These are phyloP conservation scores for Poeciliopsis infans DNA, from an alignment of 2,797 vertebrate species.

Conservation along the genomic window DNA sequence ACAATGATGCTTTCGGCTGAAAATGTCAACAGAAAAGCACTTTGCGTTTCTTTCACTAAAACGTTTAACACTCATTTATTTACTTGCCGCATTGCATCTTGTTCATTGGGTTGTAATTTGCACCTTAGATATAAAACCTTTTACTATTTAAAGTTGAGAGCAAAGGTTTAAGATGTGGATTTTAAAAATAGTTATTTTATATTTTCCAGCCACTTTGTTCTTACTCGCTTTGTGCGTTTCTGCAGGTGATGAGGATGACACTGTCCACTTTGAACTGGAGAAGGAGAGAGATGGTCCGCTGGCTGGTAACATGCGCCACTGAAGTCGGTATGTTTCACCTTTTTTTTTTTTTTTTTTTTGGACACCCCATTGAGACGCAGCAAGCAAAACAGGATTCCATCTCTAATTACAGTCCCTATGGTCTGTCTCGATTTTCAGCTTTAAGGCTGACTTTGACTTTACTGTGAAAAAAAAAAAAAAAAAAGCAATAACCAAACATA, in stretches of 20 bases:
- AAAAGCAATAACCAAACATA: not conserved
- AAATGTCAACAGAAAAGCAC: not conserved
- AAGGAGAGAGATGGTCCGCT: conserved; percentile 97
- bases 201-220: not conserved
- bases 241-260: conserved; percentile 98
- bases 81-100: not conserved
- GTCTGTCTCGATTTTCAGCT: conserved; percentile 1
- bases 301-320: conserved; percentile 97
- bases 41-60: not conserved
- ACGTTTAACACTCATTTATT: not conserved
- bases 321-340: conserved; percentile 92
- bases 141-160: not conserved
- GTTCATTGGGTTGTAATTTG: not conserved
- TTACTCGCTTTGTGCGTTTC: not conserved
- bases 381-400: not conserved
- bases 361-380: not conserved
- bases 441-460: conserved; percentile 6
- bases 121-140: not conserved
- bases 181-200: not conserved
- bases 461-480: not conserved
- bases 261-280: conserved; percentile 98
- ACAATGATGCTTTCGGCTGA: not conserved
- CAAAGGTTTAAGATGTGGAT: not conserved
- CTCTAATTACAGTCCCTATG: conserved; percentile 14
- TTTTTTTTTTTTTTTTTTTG: not conserved